Conservation (phyloP, 2,797 vertebrate species). For the Bradypodion ventrale region DNA sequence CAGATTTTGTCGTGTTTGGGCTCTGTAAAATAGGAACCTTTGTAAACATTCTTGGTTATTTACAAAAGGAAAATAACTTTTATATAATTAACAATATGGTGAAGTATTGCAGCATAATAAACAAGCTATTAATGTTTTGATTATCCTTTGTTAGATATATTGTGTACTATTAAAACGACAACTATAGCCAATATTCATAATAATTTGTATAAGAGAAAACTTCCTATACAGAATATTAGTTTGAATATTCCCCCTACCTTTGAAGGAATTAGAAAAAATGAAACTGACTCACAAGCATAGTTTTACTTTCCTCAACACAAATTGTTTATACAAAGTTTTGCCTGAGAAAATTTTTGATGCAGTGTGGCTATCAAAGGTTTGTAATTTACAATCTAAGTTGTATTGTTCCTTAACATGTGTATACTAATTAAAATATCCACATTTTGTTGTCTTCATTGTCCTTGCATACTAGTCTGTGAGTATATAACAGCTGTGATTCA, state of each 20-base stretch:
- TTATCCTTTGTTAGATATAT: neutral
- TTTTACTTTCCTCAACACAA: constrained; percentile 9
- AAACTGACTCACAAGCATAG: neutral
- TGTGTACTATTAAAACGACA: neutral
- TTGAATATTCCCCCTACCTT: neutral
- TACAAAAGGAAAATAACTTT: neutral
- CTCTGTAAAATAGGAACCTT: neutral
- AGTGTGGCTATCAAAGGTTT: constrained; percentile 5
- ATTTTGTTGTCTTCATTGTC: constrained; percentile 5
- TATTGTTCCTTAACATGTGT: constrained; percentile 8
- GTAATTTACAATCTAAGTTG: neutral
- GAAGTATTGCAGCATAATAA: neutral
- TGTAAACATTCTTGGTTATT: neutral
- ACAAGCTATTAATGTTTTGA: neutral
- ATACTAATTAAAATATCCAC: constrained; percentile 17
- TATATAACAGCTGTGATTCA: neutral
- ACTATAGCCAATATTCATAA: neutral
- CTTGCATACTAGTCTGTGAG: neutral
- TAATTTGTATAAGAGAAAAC: neutral
- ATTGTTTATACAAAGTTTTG: neutral
- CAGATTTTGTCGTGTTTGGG: neutral
- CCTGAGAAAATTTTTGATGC: neutral
- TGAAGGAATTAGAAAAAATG: neutral
- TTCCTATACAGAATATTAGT: neutral
- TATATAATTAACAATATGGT: neutral